Evolutionary conservation across 1,140 invertebrate genomes (phyloP).

Genomic region (Liolophura sinensis): DNA sequence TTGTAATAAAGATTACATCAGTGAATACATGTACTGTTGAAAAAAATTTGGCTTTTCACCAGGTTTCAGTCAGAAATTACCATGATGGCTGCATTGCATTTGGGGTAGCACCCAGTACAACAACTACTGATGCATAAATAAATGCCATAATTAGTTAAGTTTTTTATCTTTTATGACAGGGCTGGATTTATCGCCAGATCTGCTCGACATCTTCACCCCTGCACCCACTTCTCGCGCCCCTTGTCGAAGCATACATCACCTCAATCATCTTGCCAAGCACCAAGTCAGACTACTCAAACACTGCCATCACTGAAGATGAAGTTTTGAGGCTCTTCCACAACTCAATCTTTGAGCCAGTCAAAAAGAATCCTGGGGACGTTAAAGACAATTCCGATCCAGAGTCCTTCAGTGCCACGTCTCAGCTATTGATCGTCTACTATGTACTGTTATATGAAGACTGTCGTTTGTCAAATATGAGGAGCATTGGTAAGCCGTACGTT

Average conservation of each 20-base stretch:
- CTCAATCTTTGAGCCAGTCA: slow-evolving; percentile 27
- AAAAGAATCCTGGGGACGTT: background rate
- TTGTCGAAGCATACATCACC: slow-evolving; percentile 95
- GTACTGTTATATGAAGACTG: slow-evolving; percentile 91
- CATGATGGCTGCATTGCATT: too few species aligned
- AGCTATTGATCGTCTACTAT: slow-evolving; percentile 90
- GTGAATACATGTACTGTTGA: too few species aligned
- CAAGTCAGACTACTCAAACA: slow-evolving; percentile 75
- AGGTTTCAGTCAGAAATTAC: too few species aligned
- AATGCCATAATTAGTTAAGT: too few species aligned
- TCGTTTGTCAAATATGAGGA: slow-evolving; percentile 77
- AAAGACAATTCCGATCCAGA: too few species aligned
- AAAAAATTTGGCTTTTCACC: too few species aligned
- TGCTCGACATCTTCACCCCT: slow-evolving; percentile 82
- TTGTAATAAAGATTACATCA: too few species aligned
- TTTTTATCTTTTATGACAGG: slow-evolving; percentile 50
- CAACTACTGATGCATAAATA: background rate
- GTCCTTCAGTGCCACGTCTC: slow-evolving; percentile 66
- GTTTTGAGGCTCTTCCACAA: slow-evolving; percentile 78
- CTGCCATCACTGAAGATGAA: slow-evolving; percentile 89
- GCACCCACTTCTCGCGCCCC: slow-evolving; percentile 88
- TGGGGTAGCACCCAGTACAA: background rate
- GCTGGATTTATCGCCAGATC: slow-evolving; percentile 94
- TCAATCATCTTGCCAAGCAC: slow-evolving; percentile 78
- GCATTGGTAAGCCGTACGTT: slow-evolving; percentile 56